Base-by-base conservation (phyloP, 2,888 invertebrate species). In the Strigamia maritima region DNA sequence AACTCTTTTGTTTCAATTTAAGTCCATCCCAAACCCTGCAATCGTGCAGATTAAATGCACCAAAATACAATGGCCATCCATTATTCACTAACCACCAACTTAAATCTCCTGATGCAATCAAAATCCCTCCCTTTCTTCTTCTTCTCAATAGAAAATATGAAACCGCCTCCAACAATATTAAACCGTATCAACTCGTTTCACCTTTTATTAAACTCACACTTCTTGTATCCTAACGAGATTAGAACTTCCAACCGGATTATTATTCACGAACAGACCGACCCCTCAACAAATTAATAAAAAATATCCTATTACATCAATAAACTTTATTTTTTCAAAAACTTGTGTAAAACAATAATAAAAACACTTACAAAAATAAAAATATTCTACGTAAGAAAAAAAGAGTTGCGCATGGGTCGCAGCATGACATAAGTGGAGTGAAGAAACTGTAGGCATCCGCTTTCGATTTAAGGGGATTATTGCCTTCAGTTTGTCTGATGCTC, bases 81-180 rank as follows among this genome's bases (percentile, higher is more conserved):
- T 60, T 60, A 60, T 60, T 60, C 60, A 60, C 60, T 24, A 60
- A 60, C 60, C 60, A 60, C 60, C 60, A 24, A 16, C 60, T 60
- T 60, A 60, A 60, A 60, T 60, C 60, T 60, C 60, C 60, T 60
- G 60, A 60, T 22, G 60, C 60, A 60, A 60, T 60, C 60, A 60
- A 60, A 60, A 60, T 60, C 60, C 60, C 60, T 60, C n/a, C 60
- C 60, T 60, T 60, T n/a, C n/a, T 60, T 60, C 60, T 60, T 60
- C 60, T 60, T 60, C 60, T 60, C 60, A 60, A 60, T 60, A 60
- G 60, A 60, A 60, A 60, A 60, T 60, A 60, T 60, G 60, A 60
- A 60, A 60, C 60, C 24, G 19, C 22, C 60, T 60, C 60, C 60
- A 60, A 60, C 60, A 60, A 60, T 16, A 60, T 60, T 60, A 60